Percentiles rank a stretch among this genome's conserved stretches.
Conservation (phyloP, 2,113 vertebrate genomes). For the Marmota flaviventris region DNA sequence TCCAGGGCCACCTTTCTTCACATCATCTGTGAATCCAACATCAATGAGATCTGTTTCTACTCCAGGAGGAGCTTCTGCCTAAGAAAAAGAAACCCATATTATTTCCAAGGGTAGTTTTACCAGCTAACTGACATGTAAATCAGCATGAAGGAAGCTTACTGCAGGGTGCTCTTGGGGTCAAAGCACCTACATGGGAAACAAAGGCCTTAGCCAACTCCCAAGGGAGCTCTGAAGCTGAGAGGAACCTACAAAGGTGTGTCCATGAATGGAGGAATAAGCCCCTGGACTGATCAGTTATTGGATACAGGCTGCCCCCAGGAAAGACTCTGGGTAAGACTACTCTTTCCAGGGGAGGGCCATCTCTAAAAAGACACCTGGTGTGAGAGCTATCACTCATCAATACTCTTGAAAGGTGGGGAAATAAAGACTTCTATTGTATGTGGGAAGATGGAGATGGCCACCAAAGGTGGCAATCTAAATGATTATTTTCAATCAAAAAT, state of each 20-base stretch:
- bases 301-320: neutral
- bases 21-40: constrained; percentile 92
- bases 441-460: too few species aligned
- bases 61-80: constrained; percentile 95
- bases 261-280: neutral
- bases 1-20: constrained; percentile 92
- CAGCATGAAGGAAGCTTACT: neutral
- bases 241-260: neutral
- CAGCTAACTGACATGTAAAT: neutral
- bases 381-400: neutral
- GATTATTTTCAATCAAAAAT: neutral
- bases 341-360: neutral
- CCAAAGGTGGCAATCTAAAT: too few species aligned
- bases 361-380: neutral
- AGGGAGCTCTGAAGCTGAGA: neutral
- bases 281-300: neutral
- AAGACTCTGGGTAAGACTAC: neutral
- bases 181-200: neutral
- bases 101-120: neutral
- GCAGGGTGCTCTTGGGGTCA: neutral
- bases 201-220: neutral
- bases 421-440: neutral
- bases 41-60: constrained; percentile 96
- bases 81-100: neutral
- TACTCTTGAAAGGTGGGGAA: neutral